Evolutionary conservation across 2,888 invertebrate genomes (phyloP).

Genomic region (Eupithecia tripunctaria): DNA sequence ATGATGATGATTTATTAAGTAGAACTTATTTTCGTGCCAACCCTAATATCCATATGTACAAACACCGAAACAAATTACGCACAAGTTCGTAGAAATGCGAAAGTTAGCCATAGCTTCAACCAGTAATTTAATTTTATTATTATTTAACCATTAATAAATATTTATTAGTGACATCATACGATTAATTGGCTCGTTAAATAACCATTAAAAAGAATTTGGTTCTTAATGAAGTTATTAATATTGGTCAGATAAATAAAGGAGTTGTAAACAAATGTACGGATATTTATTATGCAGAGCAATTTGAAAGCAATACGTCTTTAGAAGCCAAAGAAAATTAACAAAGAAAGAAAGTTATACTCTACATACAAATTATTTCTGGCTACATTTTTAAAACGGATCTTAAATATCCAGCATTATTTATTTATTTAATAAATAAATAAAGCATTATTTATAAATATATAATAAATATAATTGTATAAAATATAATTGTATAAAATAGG

Average conservation of each 20-base stretch:
- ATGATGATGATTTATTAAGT: not conserved
- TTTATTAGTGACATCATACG: constrained; percentile 63
- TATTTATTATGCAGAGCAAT: constrained; percentile 40
- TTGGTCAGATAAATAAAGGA: constrained; percentile 52
- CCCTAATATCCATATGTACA: constrained; percentile 53
- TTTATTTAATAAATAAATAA: too few species aligned
- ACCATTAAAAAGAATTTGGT: constrained; percentile 50
- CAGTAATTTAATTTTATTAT: constrained; percentile 63
- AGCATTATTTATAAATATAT: too few species aligned
- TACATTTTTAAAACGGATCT: too few species aligned
- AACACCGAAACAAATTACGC: constrained; percentile 69
- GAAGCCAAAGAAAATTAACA: not conserved
- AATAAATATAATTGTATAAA: too few species aligned
- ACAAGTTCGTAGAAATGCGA: constrained; percentile 72
- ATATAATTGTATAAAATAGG: too few species aligned
- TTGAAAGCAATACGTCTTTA: constrained; percentile 10
- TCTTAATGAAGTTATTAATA: constrained; percentile 60
- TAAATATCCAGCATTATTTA: too few species aligned
- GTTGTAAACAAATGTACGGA: constrained; percentile 47
- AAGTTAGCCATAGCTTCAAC: constrained; percentile 59
- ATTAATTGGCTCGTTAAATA: constrained; percentile 63
- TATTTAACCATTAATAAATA: constrained; percentile 68
- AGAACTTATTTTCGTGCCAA: constrained; percentile 39
- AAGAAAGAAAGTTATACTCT: not conserved
- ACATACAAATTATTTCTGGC: not conserved